A percentile compares a stretch with the other conserved stretches of the same genome.
Conservation (phyloP, 2,797 vertebrate genomes). For the Oreochromis mossambicus region DNA sequence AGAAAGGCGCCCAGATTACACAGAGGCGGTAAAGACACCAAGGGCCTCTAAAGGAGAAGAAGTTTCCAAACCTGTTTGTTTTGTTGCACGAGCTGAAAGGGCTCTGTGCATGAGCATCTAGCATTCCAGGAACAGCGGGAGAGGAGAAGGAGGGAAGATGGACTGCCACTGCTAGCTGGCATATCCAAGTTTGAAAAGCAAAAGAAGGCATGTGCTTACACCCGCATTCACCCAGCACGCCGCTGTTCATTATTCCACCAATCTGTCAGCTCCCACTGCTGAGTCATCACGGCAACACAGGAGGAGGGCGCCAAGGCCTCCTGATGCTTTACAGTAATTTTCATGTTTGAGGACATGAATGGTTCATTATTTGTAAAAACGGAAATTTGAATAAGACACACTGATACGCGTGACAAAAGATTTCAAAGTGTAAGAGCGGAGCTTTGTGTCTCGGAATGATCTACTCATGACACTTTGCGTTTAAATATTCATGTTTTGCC, state of each 20-base stretch:
- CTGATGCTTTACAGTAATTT: slow-evolving; percentile 31
- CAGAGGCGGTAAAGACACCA: slow-evolving; percentile 37
- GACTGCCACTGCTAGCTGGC: slow-evolving; percentile 25
- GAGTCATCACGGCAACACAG: slow-evolving; percentile 36
- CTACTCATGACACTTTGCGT: not conserved
- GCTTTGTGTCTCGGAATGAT: not conserved
- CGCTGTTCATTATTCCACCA: slow-evolving; percentile 59
- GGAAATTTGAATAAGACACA: slow-evolving; percentile 12
- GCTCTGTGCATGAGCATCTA: slow-evolving; percentile 7
- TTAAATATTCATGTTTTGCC: not conserved
- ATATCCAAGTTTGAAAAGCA: slow-evolving; percentile 25
- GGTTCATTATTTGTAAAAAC: slow-evolving; percentile 45
- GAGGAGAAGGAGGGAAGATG: not conserved
- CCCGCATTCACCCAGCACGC: slow-evolving; percentile 43
- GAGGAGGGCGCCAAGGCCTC: slow-evolving; percentile 21
- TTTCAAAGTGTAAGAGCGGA: not conserved
- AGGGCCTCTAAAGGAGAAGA: slow-evolving; percentile 25
- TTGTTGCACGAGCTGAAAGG: slow-evolving; percentile 18
- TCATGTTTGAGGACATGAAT: slow-evolving; percentile 51
- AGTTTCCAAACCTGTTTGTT: slow-evolving; percentile 57
- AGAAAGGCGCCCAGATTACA: slow-evolving; percentile 47
- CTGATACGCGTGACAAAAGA: slow-evolving; percentile 26
- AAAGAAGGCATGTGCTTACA: slow-evolving; percentile 22
- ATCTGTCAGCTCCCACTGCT: slow-evolving; percentile 58
- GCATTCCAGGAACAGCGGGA: slow-evolving; percentile 27